Conservation (phyloP, 2,113 vertebrate species). For the Crotalus viridis region DNA sequence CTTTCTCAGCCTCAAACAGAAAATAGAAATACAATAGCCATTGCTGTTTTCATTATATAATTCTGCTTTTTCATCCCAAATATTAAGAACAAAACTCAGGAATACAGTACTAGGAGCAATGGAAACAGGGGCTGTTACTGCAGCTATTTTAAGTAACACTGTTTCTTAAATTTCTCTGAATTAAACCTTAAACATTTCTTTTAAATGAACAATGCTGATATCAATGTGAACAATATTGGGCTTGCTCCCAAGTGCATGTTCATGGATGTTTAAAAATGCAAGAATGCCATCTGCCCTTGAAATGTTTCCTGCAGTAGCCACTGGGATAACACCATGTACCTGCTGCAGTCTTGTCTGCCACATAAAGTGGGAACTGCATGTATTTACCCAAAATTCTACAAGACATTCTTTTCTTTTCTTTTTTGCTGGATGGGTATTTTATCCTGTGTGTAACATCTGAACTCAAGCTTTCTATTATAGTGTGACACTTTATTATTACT, state of each 20-base stretch:
- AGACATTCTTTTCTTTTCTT: background rate
- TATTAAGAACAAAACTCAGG: background rate
- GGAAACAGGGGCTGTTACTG: background rate
- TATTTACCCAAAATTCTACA: background rate
- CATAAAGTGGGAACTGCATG: background rate
- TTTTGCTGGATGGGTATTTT: background rate
- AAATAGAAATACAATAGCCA: background rate
- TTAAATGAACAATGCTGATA: background rate
- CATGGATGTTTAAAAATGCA: background rate
- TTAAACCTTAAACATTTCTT: background rate
- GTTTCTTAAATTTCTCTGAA: background rate
- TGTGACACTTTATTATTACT: background rate
- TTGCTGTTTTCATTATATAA: background rate
- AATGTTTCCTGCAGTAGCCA: constrained; percentile 8
- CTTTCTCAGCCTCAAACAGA: background rate
- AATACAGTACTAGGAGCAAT: background rate
- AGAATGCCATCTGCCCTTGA: background rate
- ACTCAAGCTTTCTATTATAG: background rate
- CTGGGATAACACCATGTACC: background rate
- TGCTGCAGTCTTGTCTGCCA: background rate
- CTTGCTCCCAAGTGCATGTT: background rate
- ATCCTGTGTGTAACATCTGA: background rate
- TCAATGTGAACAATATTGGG: background rate
- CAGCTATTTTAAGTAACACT: background rate
- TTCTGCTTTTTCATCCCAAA: background rate